Conservation (phyloP, 1,140 invertebrate species). For the Rhopalosiphum padi region DNA sequence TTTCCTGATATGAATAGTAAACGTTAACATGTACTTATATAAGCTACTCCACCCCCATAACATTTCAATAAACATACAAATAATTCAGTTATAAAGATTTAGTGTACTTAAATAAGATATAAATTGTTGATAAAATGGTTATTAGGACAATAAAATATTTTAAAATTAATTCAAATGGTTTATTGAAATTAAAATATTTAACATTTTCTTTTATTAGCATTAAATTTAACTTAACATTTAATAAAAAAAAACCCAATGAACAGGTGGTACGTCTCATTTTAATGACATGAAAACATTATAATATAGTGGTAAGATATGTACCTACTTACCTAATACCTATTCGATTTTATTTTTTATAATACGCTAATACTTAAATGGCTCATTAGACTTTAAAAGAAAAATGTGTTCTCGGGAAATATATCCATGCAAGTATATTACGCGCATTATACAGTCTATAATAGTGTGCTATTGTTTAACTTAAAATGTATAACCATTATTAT, state of each 20-base stretch:
- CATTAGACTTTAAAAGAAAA: slow-evolving; percentile 40
- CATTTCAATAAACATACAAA: not conserved
- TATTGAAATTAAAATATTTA: not conserved
- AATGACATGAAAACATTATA: not conserved
- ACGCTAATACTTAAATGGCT: slow-evolving; percentile 17
- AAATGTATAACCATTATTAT: not conserved
- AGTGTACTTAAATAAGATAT: not conserved
- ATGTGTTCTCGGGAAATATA: slow-evolving; percentile 25
- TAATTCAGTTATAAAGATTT: not conserved
- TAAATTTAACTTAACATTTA: not conserved
- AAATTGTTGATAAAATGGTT: not conserved
- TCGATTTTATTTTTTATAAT: not conserved
- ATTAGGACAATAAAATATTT: not conserved
- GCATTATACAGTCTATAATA: not conserved
- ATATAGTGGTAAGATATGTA: not conserved
- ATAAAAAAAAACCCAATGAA: not conserved
- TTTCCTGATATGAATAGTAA: not conserved
- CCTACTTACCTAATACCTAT: not conserved
- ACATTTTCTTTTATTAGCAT: not conserved
- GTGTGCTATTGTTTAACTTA: slow-evolving; percentile 18
- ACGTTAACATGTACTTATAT: not conserved
- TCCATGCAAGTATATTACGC: slow-evolving; percentile 28
- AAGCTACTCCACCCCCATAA: not conserved
- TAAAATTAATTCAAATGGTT: not conserved
- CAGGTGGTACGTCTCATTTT: slow-evolving; percentile 9